These are phyloP conservation scores for Physocephala rufipes DNA, from an alignment of 2,888 invertebrate species.

Conservation along the genomic window DNA sequence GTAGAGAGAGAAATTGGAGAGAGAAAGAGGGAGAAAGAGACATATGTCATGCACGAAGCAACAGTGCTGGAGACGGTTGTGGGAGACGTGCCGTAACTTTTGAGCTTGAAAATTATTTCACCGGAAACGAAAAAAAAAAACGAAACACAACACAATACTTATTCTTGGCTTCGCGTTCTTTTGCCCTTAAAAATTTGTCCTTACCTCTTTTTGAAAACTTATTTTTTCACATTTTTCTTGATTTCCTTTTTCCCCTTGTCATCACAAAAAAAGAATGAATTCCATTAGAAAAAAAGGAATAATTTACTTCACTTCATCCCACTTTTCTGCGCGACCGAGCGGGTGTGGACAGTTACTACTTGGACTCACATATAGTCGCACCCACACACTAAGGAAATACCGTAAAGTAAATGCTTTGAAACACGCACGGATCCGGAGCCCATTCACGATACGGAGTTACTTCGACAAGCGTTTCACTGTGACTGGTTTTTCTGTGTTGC, in stretches of 20 bases:
- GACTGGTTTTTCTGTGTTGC: slow-evolving; percentile 56
- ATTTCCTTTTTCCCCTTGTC: too few relatives aligned
- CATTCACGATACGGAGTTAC: slow-evolving; percentile 39
- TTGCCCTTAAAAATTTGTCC: too few relatives aligned
- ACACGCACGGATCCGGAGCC: slow-evolving; percentile 11
- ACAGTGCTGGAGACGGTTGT: slow-evolving; percentile 21
- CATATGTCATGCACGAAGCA: slow-evolving; percentile 13
- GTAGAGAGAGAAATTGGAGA: neutral
- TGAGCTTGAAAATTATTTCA: neutral
- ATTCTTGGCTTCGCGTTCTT: too few relatives aligned
- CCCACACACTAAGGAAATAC: neutral
- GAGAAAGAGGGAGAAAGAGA: slow-evolving; percentile 5
- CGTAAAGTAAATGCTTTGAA: neutral
- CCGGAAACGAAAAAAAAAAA: too few relatives aligned
- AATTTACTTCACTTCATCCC: too few relatives aligned
- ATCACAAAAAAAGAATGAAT: too few relatives aligned
- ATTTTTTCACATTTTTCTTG: too few relatives aligned
- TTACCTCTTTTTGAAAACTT: too few relatives aligned
- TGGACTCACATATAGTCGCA: neutral
- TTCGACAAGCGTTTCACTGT: slow-evolving; percentile 65
- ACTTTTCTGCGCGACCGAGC: too few relatives aligned
- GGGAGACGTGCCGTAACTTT: slow-evolving; percentile 9
- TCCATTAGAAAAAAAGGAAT: too few relatives aligned
- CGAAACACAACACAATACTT: too few relatives aligned
- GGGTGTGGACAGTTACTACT: too few relatives aligned